Evolutionary conservation across 2,888 invertebrate species (phyloP).

Genomic region (Tetragonula carbonaria): DNA sequence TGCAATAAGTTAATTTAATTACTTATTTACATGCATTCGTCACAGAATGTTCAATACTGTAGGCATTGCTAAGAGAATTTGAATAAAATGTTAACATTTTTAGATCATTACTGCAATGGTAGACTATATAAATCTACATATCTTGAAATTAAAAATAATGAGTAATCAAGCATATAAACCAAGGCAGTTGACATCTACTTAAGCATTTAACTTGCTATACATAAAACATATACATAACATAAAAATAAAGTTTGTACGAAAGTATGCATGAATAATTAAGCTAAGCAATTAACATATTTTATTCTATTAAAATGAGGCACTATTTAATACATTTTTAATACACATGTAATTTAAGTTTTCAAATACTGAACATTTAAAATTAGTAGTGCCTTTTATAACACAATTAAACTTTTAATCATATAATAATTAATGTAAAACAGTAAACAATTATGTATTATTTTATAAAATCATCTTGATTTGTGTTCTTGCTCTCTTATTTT

Average conservation of each 20-base stretch:
- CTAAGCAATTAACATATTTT: conserved; percentile 13
- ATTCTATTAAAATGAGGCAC: conserved; percentile 6
- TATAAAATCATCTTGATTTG: conserved; percentile 18
- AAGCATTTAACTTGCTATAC: conserved; percentile 15
- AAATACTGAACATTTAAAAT: conserved; percentile 17
- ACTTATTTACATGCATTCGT: conserved; percentile 4
- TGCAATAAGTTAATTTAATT: conserved; percentile 10
- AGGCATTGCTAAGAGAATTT: conserved; percentile 28
- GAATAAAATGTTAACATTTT: conserved; percentile 4
- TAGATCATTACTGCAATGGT: conserved; percentile 8
- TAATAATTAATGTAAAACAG: not conserved
- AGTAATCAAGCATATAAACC: conserved; percentile 18
- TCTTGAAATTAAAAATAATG: conserved; percentile 14
- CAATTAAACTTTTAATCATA: conserved; percentile 17
- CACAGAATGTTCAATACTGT: conserved; percentile 11
- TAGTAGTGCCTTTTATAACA: conserved; percentile 26
- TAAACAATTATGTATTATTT: conserved; percentile 25
- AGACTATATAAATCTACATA: conserved; percentile 39
- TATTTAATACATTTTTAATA: conserved; percentile 33
- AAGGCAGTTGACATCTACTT: conserved; percentile 18
- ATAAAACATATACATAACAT: conserved; percentile 19
- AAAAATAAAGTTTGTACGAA: conserved; percentile 16
- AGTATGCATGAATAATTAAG: conserved; percentile 25
- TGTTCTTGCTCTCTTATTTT: conserved; percentile 12
- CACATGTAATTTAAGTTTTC: conserved; percentile 21